phyloP scores from a whole-genome alignment of 2,888 invertebrate species.

The Himalopsyche japonica region DNA sequence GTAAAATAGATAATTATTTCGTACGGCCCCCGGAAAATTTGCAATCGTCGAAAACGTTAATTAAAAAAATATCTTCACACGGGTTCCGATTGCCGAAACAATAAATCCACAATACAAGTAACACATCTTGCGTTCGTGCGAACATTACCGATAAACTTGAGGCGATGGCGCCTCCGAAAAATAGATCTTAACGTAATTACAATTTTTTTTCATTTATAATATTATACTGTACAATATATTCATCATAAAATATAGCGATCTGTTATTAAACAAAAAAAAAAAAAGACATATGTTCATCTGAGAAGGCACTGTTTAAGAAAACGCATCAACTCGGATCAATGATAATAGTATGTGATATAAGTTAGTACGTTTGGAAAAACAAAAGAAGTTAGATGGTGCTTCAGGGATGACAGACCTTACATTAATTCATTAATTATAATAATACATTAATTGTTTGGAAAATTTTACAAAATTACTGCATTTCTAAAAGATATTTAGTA shows the following conservation, averaged over 20 bases:
- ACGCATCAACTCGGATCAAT: not conserved
- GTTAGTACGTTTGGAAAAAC: conserved; percentile 22
- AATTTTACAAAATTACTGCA: too few relatives aligned
- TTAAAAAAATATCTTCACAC: not conserved
- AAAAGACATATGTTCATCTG: conserved; percentile 31
- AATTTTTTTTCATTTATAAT: conserved; percentile 22
- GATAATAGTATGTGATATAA: not conserved
- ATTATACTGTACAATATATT: conserved; percentile 38
- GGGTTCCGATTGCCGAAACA: not conserved
- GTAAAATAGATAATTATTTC: not conserved
- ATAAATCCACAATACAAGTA: not conserved
- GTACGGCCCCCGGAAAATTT: not conserved
- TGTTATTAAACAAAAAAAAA: conserved; percentile 22
- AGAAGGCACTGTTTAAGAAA: conserved; percentile 35
- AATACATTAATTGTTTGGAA: too few relatives aligned
- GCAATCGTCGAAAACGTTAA: not conserved
- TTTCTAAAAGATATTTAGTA: too few relatives aligned
- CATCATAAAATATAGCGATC: conserved; percentile 31
- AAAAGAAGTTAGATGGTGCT: not conserved
- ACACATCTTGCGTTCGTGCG: not conserved
- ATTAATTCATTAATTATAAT: too few relatives aligned
- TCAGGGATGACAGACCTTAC: not conserved
- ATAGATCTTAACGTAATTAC: conserved; percentile 14
- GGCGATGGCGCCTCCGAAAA: not conserved
- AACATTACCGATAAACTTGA: not conserved